Evolutionary conservation across 2,888 invertebrate species (phyloP).

Genomic region (Cecidostiba fungosa): DNA sequence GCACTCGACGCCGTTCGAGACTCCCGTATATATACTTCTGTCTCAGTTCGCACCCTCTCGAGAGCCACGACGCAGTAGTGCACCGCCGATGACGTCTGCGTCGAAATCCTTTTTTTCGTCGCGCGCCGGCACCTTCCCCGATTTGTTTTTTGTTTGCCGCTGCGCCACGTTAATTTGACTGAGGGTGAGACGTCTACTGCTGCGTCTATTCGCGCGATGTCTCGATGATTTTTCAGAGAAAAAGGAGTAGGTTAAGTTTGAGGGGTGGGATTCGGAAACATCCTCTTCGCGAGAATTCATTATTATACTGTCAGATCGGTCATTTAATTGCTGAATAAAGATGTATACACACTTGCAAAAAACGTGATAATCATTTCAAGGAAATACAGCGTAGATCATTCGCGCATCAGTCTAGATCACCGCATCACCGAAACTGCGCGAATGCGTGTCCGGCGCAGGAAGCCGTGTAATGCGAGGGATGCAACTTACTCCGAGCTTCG

Average conservation of each 20-base stretch:
- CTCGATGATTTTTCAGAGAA: background rate
- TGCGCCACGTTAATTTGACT: background rate
- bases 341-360: too few relatives aligned
- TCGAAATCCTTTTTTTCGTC: constrained; percentile 19
- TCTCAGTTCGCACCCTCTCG: constrained; percentile 18
- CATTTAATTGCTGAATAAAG: too few relatives aligned
- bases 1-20: constrained; percentile 32
- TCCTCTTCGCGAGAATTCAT: background rate
- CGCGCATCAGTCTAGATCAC: background rate
- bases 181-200: background rate
- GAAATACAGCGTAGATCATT: too few relatives aligned
- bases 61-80: background rate
- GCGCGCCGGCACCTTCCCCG: background rate
- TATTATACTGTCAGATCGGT: too few relatives aligned
- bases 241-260: background rate
- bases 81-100: constrained; percentile 5
- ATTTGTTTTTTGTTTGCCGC: background rate
- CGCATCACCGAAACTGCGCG: background rate
- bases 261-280: background rate
- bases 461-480: background rate
- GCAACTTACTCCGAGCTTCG: background rate
- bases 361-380: too few relatives aligned
- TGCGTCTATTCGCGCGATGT: background rate
- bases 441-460: background rate
- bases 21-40: background rate